Evolutionary conservation across 2,888 invertebrate species (phyloP).

Genomic region (Caenorhabditis plicata): DNA sequence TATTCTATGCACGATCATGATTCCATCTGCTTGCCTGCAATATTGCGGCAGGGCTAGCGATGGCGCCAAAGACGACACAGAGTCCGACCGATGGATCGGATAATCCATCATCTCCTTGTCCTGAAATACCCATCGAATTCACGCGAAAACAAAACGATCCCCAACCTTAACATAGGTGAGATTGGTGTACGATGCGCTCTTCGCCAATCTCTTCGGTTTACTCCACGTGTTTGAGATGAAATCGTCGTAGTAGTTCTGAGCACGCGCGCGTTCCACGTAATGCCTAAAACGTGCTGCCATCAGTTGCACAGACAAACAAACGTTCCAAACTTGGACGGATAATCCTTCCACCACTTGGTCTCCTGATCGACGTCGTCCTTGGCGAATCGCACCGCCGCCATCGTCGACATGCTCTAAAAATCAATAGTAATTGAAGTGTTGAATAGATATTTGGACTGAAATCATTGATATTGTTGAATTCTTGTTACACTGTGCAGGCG

Average conservation of each 20-base stretch:
- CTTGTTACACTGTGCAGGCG: too few species aligned
- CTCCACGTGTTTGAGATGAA: constrained; percentile 57
- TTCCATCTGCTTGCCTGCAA: constrained; percentile 30
- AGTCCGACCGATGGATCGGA: constrained; percentile 42
- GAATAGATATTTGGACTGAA: too few species aligned
- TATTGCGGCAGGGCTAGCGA: constrained; percentile 58
- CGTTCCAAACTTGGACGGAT: constrained; percentile 44
- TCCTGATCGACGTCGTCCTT: constrained; percentile 60
- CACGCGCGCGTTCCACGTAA: constrained; percentile 61
- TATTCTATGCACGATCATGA: not conserved
- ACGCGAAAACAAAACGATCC: too few species aligned
- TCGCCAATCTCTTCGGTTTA: constrained; percentile 59
- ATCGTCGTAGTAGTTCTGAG: constrained; percentile 57
- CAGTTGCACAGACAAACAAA: not conserved
- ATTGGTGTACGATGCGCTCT: constrained; percentile 63
- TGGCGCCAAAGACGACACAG: constrained; percentile 62
- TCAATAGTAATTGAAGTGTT: too few species aligned
- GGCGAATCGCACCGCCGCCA: constrained; percentile 39
- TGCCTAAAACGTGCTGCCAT: constrained; percentile 29
- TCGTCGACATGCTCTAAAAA: constrained; percentile 49
- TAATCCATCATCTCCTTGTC: constrained; percentile 44
- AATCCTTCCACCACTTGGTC: constrained; percentile 61
- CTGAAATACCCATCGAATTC: too few species aligned
- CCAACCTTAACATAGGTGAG: constrained; percentile 59
- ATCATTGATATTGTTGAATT: too few species aligned